These are phyloP conservation scores for Theristicus caerulescens DNA, from an alignment of 2,113 vertebrate genomes.

Conservation along the genomic window DNA sequence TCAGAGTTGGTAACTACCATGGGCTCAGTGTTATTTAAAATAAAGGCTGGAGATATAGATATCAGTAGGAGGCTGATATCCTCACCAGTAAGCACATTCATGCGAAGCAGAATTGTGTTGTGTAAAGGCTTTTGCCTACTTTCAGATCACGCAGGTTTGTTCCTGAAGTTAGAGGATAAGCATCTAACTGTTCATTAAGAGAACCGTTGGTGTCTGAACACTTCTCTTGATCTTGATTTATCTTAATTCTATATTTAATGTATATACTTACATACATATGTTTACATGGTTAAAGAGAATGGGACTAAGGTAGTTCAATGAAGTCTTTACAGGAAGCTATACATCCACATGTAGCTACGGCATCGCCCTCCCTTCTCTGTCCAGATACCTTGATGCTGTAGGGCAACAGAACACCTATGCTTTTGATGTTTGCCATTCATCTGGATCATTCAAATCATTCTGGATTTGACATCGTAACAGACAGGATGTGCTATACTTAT, in stretches of 20 bases:
- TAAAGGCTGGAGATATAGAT: background rate
- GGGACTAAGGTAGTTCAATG: background rate
- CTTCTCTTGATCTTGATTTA: background rate
- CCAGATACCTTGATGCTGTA: background rate
- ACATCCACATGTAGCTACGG: background rate
- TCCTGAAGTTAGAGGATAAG: background rate
- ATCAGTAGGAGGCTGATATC: background rate
- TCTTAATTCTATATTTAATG: background rate
- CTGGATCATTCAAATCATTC: background rate
- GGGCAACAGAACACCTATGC: background rate
- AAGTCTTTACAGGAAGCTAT: background rate
- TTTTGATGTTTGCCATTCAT: background rate
- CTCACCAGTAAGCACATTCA: background rate
- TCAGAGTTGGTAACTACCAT: background rate
- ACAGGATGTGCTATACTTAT: background rate
- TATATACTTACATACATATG: background rate
- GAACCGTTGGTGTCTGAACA: background rate
- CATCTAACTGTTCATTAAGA: background rate
- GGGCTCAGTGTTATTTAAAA: background rate
- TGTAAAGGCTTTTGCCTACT: background rate
- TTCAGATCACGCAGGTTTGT: background rate
- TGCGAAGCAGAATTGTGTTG: background rate
- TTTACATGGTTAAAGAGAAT: background rate
- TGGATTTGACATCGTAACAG: background rate
- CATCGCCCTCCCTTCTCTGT: background rate